phyloP scores from a whole-genome alignment of 2,888 invertebrate species.

The Litoditis marina region DNA sequence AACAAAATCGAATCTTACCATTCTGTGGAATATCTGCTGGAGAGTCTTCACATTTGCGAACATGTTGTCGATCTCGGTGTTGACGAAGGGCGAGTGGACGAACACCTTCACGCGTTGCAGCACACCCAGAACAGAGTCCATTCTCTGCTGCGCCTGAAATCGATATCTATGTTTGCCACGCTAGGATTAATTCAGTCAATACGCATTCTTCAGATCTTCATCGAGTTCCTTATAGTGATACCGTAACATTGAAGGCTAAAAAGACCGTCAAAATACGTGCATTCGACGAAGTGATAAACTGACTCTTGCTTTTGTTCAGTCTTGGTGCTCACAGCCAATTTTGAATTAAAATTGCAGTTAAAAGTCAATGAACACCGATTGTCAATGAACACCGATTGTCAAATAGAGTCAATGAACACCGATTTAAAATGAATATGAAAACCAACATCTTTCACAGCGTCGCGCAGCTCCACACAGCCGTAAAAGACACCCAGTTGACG shows the following conservation, averaged over 20 bases:
- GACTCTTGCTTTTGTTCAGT: no score
- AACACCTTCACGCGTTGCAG: neutral
- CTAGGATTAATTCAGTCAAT: neutral
- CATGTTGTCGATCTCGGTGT: neutral
- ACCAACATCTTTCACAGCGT: neutral
- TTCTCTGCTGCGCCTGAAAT: neutral
- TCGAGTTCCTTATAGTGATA: no score
- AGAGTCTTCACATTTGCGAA: neutral
- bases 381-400: no score
- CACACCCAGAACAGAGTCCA: neutral
- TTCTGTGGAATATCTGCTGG: neutral
- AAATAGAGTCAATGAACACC: no score
- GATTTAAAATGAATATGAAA: no score
- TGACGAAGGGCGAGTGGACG: neutral
- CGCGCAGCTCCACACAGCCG: neutral
- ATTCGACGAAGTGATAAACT: no score
- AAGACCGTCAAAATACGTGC: no score
- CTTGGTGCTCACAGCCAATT: no score
- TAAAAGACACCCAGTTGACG: neutral
- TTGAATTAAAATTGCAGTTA: no score
- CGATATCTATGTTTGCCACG: neutral
- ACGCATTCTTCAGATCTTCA: no score
- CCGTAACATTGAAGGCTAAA: no score
- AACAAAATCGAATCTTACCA: neutral
- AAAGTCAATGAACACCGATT: no score